These are phyloP conservation scores for Aleadryas rufinucha DNA, from an alignment of 2,113 vertebrate genomes.

Conservation along the genomic window DNA sequence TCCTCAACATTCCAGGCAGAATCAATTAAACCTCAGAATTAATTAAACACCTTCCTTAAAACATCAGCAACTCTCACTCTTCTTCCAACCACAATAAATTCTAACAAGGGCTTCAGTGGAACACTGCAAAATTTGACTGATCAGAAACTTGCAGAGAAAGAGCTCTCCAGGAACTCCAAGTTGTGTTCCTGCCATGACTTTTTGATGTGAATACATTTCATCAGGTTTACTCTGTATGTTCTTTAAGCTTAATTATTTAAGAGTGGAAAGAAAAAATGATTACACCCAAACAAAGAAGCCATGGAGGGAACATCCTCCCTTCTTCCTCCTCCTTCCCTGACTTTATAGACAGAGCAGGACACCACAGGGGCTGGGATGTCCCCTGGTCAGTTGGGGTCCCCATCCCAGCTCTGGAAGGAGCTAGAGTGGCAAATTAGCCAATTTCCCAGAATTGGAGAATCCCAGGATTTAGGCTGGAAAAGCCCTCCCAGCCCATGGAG, in stretches of 20 bases:
- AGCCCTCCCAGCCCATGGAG: neutral
- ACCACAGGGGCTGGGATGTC: neutral
- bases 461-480: accelerated
- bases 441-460: too few species aligned
- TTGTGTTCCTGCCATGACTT: neutral
- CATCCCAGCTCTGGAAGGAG: neutral
- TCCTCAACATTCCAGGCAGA: neutral
- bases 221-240: neutral
- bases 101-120: neutral
- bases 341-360: neutral
- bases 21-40: neutral
- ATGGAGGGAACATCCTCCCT: neutral
- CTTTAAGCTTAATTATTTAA: neutral
- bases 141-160: neutral
- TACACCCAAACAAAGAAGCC: neutral
- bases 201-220: neutral
- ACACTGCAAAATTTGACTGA: neutral
- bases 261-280: neutral
- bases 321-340: too few species aligned
- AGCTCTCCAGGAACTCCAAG: neutral
- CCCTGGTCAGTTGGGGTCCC: neutral
- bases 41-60: neutral
- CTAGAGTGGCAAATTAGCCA: neutral
- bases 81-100: neutral
- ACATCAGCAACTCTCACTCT: neutral